Conservation (phyloP, 2,888 invertebrate genomes). For the Lepidonotus clava region DNA sequence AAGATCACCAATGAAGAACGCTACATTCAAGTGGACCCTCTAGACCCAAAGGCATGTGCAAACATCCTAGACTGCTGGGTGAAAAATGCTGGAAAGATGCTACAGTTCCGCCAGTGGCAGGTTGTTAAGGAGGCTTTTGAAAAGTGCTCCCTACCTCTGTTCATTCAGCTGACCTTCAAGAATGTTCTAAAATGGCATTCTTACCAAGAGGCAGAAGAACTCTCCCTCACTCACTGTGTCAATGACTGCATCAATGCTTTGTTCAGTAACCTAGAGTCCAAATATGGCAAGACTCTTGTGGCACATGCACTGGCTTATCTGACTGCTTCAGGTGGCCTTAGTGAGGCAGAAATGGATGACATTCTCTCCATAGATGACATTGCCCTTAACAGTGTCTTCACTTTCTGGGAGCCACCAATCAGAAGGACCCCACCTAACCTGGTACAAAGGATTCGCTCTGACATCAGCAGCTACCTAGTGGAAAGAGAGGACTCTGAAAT, state of each 20-base stretch:
- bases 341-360: slow-evolving; percentile 61
- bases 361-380: slow-evolving; percentile 61
- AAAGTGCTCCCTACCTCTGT: slow-evolving; percentile 58
- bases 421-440: slow-evolving; percentile 59
- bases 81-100: not conserved
- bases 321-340: slow-evolving; percentile 61
- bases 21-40: slow-evolving; percentile 92
- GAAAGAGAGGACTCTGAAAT: slow-evolving; percentile 60
- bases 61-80: slow-evolving; percentile 50
- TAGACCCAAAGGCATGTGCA: slow-evolving; percentile 79
- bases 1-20: slow-evolving; percentile 90
- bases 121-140: slow-evolving; percentile 57
- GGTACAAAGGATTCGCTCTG: slow-evolving; percentile 56
- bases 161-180: slow-evolving; percentile 60
- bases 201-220: slow-evolving; percentile 49
- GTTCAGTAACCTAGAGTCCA: slow-evolving; percentile 61
- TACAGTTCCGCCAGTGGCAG: slow-evolving; percentile 58
- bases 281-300: slow-evolving; percentile 61
- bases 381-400: slow-evolving; percentile 58
- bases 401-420: slow-evolving; percentile 60
- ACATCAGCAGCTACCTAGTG: slow-evolving; percentile 58
- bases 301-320: slow-evolving; percentile 59
- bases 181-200: slow-evolving; percentile 60
- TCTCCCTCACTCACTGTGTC: slow-evolving; percentile 53
- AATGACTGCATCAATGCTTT: slow-evolving; percentile 57